Conservation (phyloP, 2,888 invertebrate species). For the Watsonalla cultraria region DNA sequence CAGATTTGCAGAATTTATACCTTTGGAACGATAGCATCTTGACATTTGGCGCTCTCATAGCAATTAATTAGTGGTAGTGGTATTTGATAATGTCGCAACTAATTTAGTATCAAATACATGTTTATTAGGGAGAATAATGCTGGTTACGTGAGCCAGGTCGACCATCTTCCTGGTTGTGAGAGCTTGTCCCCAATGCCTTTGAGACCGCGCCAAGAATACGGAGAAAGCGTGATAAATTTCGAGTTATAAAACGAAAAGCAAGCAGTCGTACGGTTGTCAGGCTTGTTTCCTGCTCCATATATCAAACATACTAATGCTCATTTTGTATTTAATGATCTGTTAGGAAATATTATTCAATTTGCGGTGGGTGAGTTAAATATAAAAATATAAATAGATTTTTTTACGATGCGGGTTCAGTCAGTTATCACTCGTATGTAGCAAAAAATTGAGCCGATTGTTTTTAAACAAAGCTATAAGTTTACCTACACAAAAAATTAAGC, state of each 20-base stretch:
- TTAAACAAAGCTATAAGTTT: too few relatives aligned
- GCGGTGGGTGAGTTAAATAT: not conserved
- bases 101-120: conserved; percentile 28
- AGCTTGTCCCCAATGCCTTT: conserved; percentile 62
- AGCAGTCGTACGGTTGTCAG: conserved; percentile 40
- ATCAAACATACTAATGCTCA: conserved; percentile 33
- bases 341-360: conserved; percentile 2
- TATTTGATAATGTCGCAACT: conserved; percentile 5
- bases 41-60: not conserved
- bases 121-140: conserved; percentile 31
- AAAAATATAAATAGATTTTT: not conserved
- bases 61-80: not conserved
- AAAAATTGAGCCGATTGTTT: too few relatives aligned
- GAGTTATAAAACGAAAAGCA: conserved; percentile 44
- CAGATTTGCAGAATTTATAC: not conserved
- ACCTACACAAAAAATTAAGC: too few relatives aligned
- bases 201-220: conserved; percentile 64
- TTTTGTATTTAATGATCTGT: conserved; percentile 19
- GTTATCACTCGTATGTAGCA: too few relatives aligned
- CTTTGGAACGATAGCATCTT: not conserved
- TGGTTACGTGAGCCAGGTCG: conserved; percentile 35
- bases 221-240: conserved; percentile 56
- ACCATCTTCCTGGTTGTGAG: conserved; percentile 48
- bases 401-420: not conserved
- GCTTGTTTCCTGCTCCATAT: conserved; percentile 44